Evolutionary conservation across 2,797 vertebrate genomes (phyloP), one percentile per base, ranked within the genome.

Genomic region (Arctocebus calabarensis): DNA sequence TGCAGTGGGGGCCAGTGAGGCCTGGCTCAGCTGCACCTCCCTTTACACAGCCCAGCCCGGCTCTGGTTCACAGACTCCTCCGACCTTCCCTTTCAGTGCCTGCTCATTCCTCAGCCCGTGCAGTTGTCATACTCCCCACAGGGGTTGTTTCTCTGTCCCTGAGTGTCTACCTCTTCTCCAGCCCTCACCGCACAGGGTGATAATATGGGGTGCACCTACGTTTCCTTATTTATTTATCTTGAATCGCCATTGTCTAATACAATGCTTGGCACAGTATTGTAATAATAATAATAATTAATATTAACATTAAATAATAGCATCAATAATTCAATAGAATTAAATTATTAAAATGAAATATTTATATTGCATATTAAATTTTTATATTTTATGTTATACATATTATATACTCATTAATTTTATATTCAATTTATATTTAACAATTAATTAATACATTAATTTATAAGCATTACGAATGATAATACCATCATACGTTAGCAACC

Each of bases 301-400:
- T 22, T 82, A 79, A 43, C 57, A 61, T 90, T 68, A 90, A 88
- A 90, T 25, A 84, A 37, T 29, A 68, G 34, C 25, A 45, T 57
- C 57, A 74, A 86, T 88, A 79, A 94, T 71, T 34, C 84, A 88
- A 70, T 57, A 88, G 7, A 70, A 88, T 29, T 27, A 82, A 92
- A 40, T 90, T 61, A 85, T 87, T 91, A 82, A 81, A 92, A 43
- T 94, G 62, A 86, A 71, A 66, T 23, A n/a, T 83, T 94, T 84
- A 43, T 82, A 29, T 62, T 84, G 1, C 32, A 43, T 66, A 45
- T 88, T 84, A 62, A 71, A 71, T 32, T 27, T 96, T 91, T 43
- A 87, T 82, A 23, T 88, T 94, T 90, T 87, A 68, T 81, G 61
- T 81, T 55, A 20, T 22, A 40, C 6, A 32, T 14, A 66, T 71